A percentile compares a stretch with the other conserved stretches of the same genome.
phyloP scores from a whole-genome alignment of 2,113 vertebrate genomes.

The Sclerurus mexicanus region DNA sequence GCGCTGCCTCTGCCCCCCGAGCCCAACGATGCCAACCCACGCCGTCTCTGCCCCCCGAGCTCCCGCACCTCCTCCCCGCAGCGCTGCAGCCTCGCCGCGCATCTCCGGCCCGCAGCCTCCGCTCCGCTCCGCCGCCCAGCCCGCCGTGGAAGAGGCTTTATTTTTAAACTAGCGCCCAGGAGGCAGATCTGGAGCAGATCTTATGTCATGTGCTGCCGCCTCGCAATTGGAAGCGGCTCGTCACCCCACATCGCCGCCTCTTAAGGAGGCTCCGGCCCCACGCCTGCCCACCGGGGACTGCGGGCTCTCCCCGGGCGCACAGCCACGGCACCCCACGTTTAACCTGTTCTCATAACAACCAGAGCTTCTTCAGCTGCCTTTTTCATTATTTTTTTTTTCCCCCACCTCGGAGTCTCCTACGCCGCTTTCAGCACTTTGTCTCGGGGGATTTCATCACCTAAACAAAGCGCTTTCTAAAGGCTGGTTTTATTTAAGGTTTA shows the following conservation, averaged over 20 bases:
- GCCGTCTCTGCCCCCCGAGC: too few relatives aligned
- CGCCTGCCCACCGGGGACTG: not conserved
- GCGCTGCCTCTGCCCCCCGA: too few relatives aligned
- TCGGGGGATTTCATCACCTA: fast-evolving
- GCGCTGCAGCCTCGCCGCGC: not conserved
- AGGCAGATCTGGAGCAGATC: constrained; percentile 3
- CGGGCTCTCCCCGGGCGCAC: not conserved
- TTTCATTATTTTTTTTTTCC: too few relatives aligned
- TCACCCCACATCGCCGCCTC: constrained; percentile 84
- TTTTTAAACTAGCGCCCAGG: constrained; percentile 76
- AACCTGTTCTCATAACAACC: not conserved
- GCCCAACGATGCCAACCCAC: too few relatives aligned
- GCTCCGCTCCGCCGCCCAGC: not conserved
- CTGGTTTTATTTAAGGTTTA: not conserved
- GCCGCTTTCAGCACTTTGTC: not conserved
- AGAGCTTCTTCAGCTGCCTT: not conserved
- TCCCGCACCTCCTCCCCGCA: not conserved
- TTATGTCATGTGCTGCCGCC: constrained; percentile 68
- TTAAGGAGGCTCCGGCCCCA: constrained; percentile 64
- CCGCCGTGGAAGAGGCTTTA: constrained; percentile 44
- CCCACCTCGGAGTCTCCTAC: fast-evolving
- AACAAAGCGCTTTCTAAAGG: fast-evolving
- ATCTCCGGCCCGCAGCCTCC: not conserved
- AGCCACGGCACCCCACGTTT: not conserved
- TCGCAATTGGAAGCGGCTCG: constrained; percentile 51